Evolutionary conservation across 2,888 invertebrate genomes (phyloP).

Genomic region (Drosophila infuscata): DNA sequence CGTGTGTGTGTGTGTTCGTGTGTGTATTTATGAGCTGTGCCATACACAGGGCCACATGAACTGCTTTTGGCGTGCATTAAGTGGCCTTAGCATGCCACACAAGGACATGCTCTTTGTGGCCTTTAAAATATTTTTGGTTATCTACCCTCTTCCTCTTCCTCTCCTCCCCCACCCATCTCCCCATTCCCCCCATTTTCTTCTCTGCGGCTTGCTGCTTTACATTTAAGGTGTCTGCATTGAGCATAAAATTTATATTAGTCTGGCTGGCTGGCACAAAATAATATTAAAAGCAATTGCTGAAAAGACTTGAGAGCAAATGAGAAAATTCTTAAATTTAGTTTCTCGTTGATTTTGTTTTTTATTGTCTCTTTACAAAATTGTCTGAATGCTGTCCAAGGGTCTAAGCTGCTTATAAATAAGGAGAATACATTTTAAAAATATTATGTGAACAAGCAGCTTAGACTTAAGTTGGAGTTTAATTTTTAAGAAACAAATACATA

Average conservation of each 20-base stretch:
- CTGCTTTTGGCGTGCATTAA: conserved; percentile 81
- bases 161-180: background rate
- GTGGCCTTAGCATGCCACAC: conserved; percentile 79
- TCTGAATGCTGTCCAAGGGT: background rate
- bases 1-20: conserved; percentile 33
- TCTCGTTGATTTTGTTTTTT: conserved; percentile 8
- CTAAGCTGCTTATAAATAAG: conserved; percentile 48
- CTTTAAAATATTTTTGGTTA: conserved; percentile 66
- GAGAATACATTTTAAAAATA: conserved; percentile 14
- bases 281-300: conserved; percentile 43
- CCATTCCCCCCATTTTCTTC: background rate
- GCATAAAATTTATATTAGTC: conserved; percentile 67
- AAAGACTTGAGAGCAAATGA: conserved; percentile 24
- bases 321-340: conserved; percentile 39
- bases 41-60: conserved; percentile 52
- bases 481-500: background rate
- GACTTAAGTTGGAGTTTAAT: background rate
- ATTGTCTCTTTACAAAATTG: background rate
- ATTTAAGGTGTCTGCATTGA: conserved; percentile 60
- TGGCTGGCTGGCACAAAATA: conserved; percentile 35
- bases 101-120: conserved; percentile 79
- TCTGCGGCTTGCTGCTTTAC: conserved; percentile 11
- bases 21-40: conserved; percentile 62
- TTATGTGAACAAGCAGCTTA: conserved; percentile 42
- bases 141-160: conserved; percentile 5